Base-by-base conservation (phyloP, 1,140 invertebrate genomes). In the Hypsibius dujardini region DNA sequence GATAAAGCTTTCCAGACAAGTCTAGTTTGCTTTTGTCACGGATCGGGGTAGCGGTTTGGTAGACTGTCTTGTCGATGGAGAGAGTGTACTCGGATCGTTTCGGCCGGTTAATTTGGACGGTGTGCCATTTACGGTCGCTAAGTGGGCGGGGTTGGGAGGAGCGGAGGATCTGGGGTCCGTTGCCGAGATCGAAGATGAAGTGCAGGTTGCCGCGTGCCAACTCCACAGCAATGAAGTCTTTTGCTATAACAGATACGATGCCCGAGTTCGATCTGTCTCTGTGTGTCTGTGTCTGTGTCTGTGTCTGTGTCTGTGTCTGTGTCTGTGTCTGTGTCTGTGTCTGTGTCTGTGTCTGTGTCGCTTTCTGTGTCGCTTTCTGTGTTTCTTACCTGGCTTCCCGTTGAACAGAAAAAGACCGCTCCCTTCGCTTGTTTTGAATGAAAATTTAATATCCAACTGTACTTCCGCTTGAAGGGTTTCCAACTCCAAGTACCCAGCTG, bases 101-200 rank as follows among this genome's bases (percentile, higher is more conserved):
- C 0, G 90, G 90, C 70, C 92, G 82, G 15, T 88, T 84, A 15
- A 96, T 87, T 46, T 87, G 89, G 0, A 95, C 90, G 1, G 90
- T 86, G 78, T 97, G 93, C 93, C 92, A 96, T 76, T 87, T 84
- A 76, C 94, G 92, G 76, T 97, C 92, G 77, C 93, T 95, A 72
- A 95, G 81, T 69, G 85, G 86, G 45, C 84, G 83, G 76, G 86
- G 86, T 2, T 86, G 84, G 72, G 85, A 88, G 76, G 93, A 90
- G 71, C 86, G 84, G 77, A 95, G 84, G 46, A 87, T 86, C 12
- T 94, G 85, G 0, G 90, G 86, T 1, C 93, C 92, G 77, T 95
- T 91, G 1, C 93, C 93, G 70, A 96, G 82, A 80, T 95, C 90
- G 74, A 96, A 89, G 1, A 90, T 85, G 74, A 94, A 90, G 76